Conservation (phyloP, 2,888 invertebrate genomes). For the Nomada flava region DNA sequence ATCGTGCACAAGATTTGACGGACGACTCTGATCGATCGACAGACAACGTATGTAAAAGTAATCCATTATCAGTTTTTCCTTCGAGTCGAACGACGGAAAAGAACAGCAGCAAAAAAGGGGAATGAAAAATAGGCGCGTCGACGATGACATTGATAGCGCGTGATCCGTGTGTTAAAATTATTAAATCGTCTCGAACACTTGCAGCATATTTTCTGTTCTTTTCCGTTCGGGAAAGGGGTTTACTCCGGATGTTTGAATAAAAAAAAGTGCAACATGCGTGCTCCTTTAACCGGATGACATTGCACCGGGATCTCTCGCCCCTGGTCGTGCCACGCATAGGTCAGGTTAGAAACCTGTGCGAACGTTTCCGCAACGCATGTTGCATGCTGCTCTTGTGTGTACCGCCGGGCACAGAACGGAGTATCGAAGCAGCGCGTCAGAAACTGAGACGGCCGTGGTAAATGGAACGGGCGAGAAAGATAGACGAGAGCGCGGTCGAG, state of each 20-base stretch:
- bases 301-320: conserved; percentile 60
- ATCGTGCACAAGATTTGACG: conserved; percentile 4
- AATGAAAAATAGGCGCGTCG: neutral
- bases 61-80: neutral
- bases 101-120: neutral
- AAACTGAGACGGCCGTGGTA: neutral
- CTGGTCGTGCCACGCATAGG: conserved; percentile 72
- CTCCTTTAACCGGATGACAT: conserved; percentile 63
- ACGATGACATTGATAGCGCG: too few species aligned
- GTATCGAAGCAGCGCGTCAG: neutral
- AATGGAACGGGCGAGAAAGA: conserved; percentile 10
- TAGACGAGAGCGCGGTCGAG: conserved; percentile 1
- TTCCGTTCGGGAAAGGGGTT: too few species aligned
- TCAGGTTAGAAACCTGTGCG: conserved; percentile 78
- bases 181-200: too few species aligned
- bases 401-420: conserved; percentile 3
- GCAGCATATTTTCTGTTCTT: too few species aligned
- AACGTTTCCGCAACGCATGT: conserved; percentile 68
- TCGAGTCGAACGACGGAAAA: neutral
- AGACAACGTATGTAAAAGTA: conserved; percentile 39
- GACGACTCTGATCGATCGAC: neutral
- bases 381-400: conserved; percentile 30
- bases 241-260: neutral
- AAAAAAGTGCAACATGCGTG: neutral
- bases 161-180: too few species aligned